phyloP scores from a whole-genome alignment of 2,888 invertebrate genomes.

The Kryphioiulus occultus region DNA sequence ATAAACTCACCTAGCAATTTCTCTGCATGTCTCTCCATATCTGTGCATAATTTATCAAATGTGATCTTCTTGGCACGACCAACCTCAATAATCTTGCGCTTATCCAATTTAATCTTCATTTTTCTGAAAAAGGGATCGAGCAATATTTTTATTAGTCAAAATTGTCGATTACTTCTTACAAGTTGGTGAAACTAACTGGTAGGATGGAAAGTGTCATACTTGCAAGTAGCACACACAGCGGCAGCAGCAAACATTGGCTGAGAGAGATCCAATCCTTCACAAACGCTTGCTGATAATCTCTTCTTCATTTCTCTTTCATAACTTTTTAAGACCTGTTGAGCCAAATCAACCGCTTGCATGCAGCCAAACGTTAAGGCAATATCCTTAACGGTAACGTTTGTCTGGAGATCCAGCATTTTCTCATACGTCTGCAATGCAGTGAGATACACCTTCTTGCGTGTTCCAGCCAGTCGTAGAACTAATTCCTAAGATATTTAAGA shows the following conservation, averaged over 20 bases:
- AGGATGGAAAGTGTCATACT: slow-evolving; percentile 49
- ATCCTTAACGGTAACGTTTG: slow-evolving; percentile 40
- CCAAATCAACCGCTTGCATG: slow-evolving; percentile 43
- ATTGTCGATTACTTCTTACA: not conserved
- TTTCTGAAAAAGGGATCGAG: slow-evolving; percentile 27
- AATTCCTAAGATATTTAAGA: slow-evolving; percentile 46
- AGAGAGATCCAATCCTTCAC: slow-evolving; percentile 39
- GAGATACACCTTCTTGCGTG: slow-evolving; percentile 49
- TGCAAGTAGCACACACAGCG: slow-evolving; percentile 51
- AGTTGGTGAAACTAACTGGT: not conserved
- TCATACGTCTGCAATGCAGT: slow-evolving; percentile 46
- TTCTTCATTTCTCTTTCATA: slow-evolving; percentile 43
- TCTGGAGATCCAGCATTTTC: slow-evolving; percentile 45
- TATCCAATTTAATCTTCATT: slow-evolving; percentile 50
- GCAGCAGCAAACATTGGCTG: slow-evolving; percentile 46
- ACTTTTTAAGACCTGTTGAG: slow-evolving; percentile 46
- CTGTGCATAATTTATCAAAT: slow-evolving; percentile 46
- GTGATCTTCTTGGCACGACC: slow-evolving; percentile 43
- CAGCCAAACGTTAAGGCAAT: slow-evolving; percentile 52
- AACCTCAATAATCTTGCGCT: slow-evolving; percentile 46
- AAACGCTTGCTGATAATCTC: slow-evolving; percentile 22
- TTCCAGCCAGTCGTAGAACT: slow-evolving; percentile 49
- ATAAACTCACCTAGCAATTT: slow-evolving; percentile 37
- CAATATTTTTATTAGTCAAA: not conserved
- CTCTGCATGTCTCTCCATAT: slow-evolving; percentile 44